Percentiles rank a stretch among this genome's conserved stretches.
phyloP scores from a whole-genome alignment of 2,888 invertebrate species.

The Spisula subtruncata region DNA sequence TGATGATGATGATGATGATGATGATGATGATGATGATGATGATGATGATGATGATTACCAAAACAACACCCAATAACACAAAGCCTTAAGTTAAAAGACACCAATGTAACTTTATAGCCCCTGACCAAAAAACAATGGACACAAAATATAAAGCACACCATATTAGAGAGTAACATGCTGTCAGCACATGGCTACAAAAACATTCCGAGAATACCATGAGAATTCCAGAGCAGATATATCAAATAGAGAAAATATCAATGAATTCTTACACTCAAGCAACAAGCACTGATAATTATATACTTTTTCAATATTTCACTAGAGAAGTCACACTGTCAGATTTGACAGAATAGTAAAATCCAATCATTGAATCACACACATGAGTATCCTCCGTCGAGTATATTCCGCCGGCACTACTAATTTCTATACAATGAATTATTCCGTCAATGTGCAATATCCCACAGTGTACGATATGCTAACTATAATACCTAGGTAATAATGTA shows the following conservation, averaged over 20 bases:
- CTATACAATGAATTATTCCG: not conserved
- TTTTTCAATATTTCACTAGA: not conserved
- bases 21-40: not conserved
- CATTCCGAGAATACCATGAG: not conserved
- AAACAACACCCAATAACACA: no score
- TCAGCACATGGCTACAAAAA: not conserved
- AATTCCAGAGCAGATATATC: not conserved
- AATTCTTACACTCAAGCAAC: not conserved
- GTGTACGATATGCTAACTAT: not conserved
- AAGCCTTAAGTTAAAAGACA: no score
- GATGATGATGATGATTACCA: not conserved
- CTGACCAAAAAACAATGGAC: not conserved
- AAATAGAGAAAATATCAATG: not conserved
- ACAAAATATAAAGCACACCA: not conserved
- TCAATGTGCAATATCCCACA: not conserved
- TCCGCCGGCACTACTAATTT: not conserved
- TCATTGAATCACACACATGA: not conserved
- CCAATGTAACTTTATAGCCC: no score
- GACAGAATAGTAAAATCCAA: not conserved
- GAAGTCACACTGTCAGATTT: not conserved
- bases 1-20: not conserved
- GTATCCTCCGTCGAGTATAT: not conserved
- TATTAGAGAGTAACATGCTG: not conserved
- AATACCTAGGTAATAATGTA: not conserved
- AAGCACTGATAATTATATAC: not conserved